Conservation (phyloP, 2,888 invertebrate genomes). For the Euproctis similis region DNA sequence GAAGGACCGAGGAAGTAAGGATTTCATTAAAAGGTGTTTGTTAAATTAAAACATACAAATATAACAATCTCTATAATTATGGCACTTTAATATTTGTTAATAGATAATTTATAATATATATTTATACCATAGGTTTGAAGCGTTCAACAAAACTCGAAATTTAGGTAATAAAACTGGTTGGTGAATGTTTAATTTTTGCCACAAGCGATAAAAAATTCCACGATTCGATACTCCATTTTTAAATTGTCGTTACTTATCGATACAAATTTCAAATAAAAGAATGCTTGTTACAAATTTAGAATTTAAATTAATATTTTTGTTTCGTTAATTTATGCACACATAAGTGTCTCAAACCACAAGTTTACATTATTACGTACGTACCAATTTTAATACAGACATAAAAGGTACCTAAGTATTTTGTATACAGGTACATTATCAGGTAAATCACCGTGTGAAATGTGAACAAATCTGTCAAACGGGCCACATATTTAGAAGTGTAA, state of each 20-base stretch:
- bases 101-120: constrained; percentile 20
- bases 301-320: too few species aligned
- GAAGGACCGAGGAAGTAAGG: too few species aligned
- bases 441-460: constrained; percentile 26
- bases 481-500: constrained; percentile 17
- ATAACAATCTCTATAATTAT: constrained; percentile 59
- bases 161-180: too few species aligned
- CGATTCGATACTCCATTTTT: not conserved
- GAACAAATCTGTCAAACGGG: constrained; percentile 25
- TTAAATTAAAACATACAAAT: constrained; percentile 29
- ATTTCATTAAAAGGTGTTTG: too few species aligned
- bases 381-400: constrained; percentile 10
- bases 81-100: constrained; percentile 49
- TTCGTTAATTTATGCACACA: too few species aligned
- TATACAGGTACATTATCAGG: constrained; percentile 13
- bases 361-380: constrained; percentile 14
- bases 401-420: constrained; percentile 12
- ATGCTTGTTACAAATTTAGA: too few species aligned
- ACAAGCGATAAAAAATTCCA: constrained; percentile 11
- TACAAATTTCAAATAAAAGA: too few species aligned
- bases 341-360: constrained; percentile 17
- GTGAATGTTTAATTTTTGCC: constrained; percentile 7
- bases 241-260: too few species aligned
- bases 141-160: constrained; percentile 8
- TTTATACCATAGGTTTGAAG: constrained; percentile 30